A percentile compares a stretch with the other conserved stretches of the same genome.
Conservation (phyloP, 2,113 vertebrate species). For the Etheostoma spectabile region DNA sequence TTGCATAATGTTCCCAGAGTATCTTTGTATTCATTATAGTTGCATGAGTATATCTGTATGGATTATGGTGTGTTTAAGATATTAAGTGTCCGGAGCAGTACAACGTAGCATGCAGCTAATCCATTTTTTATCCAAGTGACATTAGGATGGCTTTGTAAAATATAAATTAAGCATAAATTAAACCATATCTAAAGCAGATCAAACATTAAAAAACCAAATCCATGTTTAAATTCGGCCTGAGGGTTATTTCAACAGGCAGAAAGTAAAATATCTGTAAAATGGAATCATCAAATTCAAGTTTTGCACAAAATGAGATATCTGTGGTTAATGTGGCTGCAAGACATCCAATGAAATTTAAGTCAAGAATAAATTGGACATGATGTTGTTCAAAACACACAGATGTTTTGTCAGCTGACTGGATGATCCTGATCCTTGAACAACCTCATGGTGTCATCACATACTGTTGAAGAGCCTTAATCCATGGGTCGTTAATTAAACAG, state of each 20-base stretch:
- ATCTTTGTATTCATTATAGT: slow-evolving; percentile 34
- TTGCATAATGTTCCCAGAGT: slow-evolving; percentile 6
- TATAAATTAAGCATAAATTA: slow-evolving; percentile 36
- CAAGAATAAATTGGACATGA: not conserved
- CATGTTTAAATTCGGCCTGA: slow-evolving; percentile 13
- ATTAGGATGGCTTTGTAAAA: slow-evolving; percentile 20
- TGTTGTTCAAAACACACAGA: not conserved
- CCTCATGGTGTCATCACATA: slow-evolving; percentile 16
- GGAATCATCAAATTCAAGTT: not conserved
- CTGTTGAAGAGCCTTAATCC: slow-evolving; percentile 19
- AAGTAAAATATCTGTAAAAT: slow-evolving; percentile 7
- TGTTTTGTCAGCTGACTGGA: not conserved
- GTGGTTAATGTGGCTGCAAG: slow-evolving; percentile 2
- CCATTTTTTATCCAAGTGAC: slow-evolving; percentile 39
- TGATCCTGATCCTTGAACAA: not conserved
- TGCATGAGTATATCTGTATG: slow-evolving; percentile 13
- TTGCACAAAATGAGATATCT: not conserved
- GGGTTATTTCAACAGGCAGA: slow-evolving; percentile 27
- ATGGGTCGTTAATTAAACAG: slow-evolving; percentile 43
- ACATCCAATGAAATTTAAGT: not conserved
- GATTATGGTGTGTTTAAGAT: slow-evolving; percentile 34
- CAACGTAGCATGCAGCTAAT: slow-evolving; percentile 30
- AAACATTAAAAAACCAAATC: slow-evolving; percentile 34
- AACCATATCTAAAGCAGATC: slow-evolving; percentile 2
- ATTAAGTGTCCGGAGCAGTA: slow-evolving; percentile 37